Percentiles rank a stretch among this genome's conserved stretches.
These are phyloP conservation scores for Acromyrmex charruanus DNA, from an alignment of 1,140 invertebrate genomes.

Conservation along the genomic window DNA sequence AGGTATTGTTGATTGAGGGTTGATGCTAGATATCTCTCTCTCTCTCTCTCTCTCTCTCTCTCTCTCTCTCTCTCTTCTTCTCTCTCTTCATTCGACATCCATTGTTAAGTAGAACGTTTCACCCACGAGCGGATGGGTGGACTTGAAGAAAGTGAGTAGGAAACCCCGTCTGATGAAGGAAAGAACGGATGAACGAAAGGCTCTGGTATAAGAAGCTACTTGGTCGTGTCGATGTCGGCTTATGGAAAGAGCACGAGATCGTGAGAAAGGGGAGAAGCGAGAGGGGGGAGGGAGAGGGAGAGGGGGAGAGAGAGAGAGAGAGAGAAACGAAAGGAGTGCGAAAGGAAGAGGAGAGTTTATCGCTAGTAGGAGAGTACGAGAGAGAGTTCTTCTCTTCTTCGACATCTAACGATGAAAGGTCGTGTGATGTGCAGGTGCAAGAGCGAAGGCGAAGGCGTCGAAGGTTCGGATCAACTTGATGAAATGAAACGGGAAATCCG, in stretches of 20 bases:
- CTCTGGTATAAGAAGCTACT: conserved; percentile 55
- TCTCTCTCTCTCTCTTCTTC: not conserved
- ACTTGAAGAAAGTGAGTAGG: conserved; percentile 56
- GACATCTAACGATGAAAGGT: conserved; percentile 40
- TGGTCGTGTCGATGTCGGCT: conserved; percentile 51
- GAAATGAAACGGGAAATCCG: conserved; percentile 77
- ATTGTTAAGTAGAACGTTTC: conserved; percentile 71
- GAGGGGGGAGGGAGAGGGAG: not conserved
- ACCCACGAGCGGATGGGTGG: conserved; percentile 40
- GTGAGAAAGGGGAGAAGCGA: conserved; percentile 29
- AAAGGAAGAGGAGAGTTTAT: not conserved
- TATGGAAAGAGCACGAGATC: conserved; percentile 46
- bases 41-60: no score
- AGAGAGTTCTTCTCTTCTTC: conserved; percentile 21
- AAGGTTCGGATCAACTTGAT: conserved; percentile 75
- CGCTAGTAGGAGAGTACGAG: not conserved
- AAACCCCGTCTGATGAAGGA: conserved; percentile 40
- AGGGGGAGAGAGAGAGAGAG: conserved; percentile 7
- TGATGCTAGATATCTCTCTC: conserved; percentile 49
- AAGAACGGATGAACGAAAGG: conserved; percentile 19
- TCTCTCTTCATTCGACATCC: conserved; percentile 71
- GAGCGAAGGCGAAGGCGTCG: conserved; percentile 60
- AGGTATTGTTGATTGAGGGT: conserved; percentile 77
- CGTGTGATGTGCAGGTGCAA: conserved; percentile 28
- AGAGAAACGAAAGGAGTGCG: not conserved